These are phyloP conservation scores for Thelaira solivaga DNA, from an alignment of 2,888 invertebrate genomes.

Conservation along the genomic window DNA sequence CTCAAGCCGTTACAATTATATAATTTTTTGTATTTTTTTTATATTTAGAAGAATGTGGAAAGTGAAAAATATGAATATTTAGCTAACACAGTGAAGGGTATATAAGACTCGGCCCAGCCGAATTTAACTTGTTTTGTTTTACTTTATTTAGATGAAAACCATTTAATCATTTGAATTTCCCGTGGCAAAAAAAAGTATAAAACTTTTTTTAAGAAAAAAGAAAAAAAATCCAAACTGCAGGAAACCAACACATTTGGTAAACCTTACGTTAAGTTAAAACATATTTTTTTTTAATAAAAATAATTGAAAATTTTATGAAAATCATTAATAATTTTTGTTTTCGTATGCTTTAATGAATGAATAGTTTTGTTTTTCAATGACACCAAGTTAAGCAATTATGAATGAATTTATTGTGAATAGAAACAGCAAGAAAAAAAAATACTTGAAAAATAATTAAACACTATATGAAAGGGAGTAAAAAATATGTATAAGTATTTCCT, in stretches of 20 bases:
- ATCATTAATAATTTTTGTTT: neutral
- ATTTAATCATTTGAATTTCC: slow-evolving; percentile 9
- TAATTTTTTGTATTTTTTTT: too few relatives aligned
- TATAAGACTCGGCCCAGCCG: too few relatives aligned
- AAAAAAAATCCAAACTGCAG: neutral
- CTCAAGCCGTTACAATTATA: too few relatives aligned
- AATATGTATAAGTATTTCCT: too few relatives aligned
- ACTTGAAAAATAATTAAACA: too few relatives aligned
- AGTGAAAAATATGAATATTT: too few relatives aligned
- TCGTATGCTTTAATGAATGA: neutral
- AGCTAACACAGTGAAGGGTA: too few relatives aligned
- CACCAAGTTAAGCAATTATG: neutral
- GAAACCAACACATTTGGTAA: neutral
- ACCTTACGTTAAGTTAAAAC: neutral
- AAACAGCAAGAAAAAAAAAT: too few relatives aligned
- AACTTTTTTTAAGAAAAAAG: neutral
- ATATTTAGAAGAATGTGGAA: too few relatives aligned
- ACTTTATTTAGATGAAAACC: neutral
- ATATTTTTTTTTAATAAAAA: neutral
- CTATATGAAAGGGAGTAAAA: too few relatives aligned
- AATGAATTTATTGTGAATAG: too few relatives aligned
- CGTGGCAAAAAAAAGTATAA: neutral
- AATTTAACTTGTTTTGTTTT: too few relatives aligned
- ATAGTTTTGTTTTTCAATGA: neutral
- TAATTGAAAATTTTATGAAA: neutral